Conservation (phyloP, 2,113 vertebrate genomes). For the Pelodiscus sinensis region DNA sequence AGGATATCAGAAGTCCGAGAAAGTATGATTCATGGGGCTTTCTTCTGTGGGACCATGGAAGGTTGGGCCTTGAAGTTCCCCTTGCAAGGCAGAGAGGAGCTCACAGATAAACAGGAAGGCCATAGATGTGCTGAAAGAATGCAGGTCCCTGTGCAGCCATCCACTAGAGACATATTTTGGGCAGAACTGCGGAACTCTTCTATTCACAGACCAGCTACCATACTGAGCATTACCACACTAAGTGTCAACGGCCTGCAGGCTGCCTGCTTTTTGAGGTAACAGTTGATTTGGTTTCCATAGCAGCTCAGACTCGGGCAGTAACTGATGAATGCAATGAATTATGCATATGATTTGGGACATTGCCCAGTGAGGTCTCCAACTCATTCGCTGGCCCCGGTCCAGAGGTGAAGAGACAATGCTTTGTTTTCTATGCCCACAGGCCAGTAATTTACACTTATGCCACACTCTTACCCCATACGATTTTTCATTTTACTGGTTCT, state of each 20-base stretch:
- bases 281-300: fast-evolving
- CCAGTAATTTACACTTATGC: not conserved
- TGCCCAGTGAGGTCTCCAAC: not conserved
- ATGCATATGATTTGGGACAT: fast-evolving
- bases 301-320: not conserved
- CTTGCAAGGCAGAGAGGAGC: not conserved
- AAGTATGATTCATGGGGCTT: not conserved
- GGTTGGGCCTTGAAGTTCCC: fast-evolving
- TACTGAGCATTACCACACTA: not conserved
- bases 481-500: conserved; percentile 38
- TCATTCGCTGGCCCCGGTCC: not conserved
- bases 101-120: not conserved
- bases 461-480: conserved; percentile 10
- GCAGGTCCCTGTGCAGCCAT: not conserved
- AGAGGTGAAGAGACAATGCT: not conserved
- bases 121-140: not conserved
- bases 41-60: not conserved
- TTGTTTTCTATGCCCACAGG: fast-evolving
- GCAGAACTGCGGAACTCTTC: not conserved
- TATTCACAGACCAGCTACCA: not conserved
- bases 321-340: not conserved
- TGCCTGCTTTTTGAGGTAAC: not conserved
- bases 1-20: not conserved
- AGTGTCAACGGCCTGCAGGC: not conserved
- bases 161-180: not conserved